phyloP scores from a whole-genome alignment of 1,140 invertebrate species.

The Drosophila athabasca region DNA sequence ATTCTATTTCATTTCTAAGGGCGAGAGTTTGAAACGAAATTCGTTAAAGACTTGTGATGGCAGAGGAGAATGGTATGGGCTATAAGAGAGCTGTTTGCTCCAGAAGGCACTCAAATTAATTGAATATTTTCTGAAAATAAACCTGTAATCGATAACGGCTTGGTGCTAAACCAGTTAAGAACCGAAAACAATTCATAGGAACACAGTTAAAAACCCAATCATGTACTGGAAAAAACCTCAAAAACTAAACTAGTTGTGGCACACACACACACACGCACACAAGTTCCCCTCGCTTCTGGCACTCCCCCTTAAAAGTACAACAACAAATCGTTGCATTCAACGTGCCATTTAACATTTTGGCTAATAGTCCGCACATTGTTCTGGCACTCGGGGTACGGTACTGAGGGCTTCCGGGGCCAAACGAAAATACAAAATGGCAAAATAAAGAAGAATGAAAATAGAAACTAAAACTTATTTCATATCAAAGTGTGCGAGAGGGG shows the following conservation, averaged over 20 bases:
- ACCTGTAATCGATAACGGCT: constrained; percentile 21
- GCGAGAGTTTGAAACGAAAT: constrained; percentile 47
- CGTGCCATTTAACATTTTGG: constrained; percentile 81
- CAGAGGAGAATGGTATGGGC: constrained; percentile 3
- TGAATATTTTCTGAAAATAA: constrained; percentile 24
- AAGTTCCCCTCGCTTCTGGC: neutral
- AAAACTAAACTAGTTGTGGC: constrained; percentile 20
- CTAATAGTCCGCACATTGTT: constrained; percentile 80
- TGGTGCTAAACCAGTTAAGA: constrained; percentile 39
- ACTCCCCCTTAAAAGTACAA: neutral
- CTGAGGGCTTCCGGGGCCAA: no score
- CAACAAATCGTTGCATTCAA: constrained; percentile 52
- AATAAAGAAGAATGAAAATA: constrained; percentile 42
- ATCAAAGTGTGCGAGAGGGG: constrained; percentile 23
- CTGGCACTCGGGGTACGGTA: constrained; percentile 31
- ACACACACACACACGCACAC: neutral
- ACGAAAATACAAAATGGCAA: constrained; percentile 36
- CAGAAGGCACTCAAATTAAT: constrained; percentile 37
- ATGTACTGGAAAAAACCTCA: constrained; percentile 21
- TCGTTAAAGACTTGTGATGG: constrained; percentile 33
- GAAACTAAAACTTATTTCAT: constrained; percentile 57
- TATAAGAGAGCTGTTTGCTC: neutral
- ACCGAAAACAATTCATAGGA: constrained; percentile 20
- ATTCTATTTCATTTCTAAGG: constrained; percentile 63
- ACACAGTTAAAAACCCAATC: constrained; percentile 44